Evolutionary conservation across 2,797 vertebrate genomes (phyloP).

Genomic region (Nasua narica): DNA sequence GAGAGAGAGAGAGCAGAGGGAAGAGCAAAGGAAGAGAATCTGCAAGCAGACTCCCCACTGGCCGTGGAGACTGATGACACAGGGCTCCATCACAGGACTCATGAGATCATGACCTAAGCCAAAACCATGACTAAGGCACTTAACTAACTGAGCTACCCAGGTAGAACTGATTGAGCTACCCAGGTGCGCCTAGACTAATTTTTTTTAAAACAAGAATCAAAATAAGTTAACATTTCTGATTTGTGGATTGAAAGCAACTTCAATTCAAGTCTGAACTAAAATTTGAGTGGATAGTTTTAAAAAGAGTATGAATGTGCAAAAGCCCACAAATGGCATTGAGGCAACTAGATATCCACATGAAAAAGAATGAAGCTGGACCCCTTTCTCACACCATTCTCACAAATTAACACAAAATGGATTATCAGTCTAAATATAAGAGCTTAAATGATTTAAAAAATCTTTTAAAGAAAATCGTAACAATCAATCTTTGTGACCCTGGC

Average conservation of each 20-base stretch:
- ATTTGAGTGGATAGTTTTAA: background rate
- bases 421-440: background rate
- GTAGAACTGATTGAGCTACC: no score
- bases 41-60: background rate
- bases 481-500: no score
- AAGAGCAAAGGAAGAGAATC: background rate
- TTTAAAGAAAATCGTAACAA: background rate
- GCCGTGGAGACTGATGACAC: rapidly evolving
- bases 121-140: no score
- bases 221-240: background rate
- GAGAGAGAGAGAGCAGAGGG: background rate
- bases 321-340: background rate
- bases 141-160: no score
- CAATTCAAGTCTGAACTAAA: background rate
- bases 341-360: background rate
- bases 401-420: background rate
- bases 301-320: background rate
- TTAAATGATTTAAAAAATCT: background rate
- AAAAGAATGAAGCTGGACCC: background rate
- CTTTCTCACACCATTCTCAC: background rate
- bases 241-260: background rate
- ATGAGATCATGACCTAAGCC: background rate
- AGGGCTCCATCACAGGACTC: background rate
- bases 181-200: background rate
- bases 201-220: no score